phyloP scores from a whole-genome alignment of 2,797 vertebrate genomes.

The Meda fulgida region DNA sequence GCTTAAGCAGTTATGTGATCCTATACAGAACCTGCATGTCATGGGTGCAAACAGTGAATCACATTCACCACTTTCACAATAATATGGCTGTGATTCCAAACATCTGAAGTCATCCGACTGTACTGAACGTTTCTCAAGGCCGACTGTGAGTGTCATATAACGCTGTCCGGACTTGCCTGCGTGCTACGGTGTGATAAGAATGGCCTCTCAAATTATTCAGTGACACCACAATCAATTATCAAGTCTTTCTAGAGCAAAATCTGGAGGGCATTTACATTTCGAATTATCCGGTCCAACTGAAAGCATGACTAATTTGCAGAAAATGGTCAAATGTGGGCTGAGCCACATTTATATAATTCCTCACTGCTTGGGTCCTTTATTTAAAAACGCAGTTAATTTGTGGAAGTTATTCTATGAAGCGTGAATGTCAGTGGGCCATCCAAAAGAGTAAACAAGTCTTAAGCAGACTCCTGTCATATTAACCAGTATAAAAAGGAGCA shows the following conservation, averaged over 20 bases:
- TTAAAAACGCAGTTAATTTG: slow-evolving; percentile 9
- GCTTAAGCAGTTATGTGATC: slow-evolving; percentile 19
- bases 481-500: background rate
- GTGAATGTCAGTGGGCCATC: background rate
- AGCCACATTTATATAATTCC: slow-evolving; percentile 7
- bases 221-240: slow-evolving; percentile 48
- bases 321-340: slow-evolving; percentile 13
- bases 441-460: slow-evolving; percentile 23
- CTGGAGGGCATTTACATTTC: slow-evolving; percentile 33
- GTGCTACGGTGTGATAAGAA: slow-evolving; percentile 48
- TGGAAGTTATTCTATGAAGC: background rate
- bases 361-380: background rate
- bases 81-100: slow-evolving; percentile 75
- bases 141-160: slow-evolving; percentile 22
- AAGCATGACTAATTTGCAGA: slow-evolving; percentile 28
- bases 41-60: slow-evolving; percentile 3
- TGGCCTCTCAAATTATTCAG: slow-evolving; percentile 42
- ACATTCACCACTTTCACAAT: slow-evolving; percentile 72
- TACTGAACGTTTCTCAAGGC: slow-evolving; percentile 63
- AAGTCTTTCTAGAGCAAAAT: slow-evolving; percentile 33
- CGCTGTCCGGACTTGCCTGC: slow-evolving; percentile 53
- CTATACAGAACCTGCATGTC: slow-evolving; percentile 14
- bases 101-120: slow-evolving; percentile 73
- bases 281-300: slow-evolving; percentile 28
- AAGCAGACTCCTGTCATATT: background rate